Base-by-base conservation (phyloP, 2,797 vertebrate genomes). In the Prionace glauca region DNA sequence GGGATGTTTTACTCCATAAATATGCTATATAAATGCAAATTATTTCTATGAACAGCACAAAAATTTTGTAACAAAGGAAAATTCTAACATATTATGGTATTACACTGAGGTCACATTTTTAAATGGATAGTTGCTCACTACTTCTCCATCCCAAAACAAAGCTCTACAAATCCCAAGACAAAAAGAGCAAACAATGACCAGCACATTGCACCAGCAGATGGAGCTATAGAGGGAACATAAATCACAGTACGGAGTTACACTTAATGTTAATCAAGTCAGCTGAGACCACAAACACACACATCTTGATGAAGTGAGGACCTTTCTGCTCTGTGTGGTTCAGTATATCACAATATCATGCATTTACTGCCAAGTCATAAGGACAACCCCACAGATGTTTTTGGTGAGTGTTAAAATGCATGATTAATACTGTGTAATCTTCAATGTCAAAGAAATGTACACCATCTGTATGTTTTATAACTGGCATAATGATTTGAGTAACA, bases 191-290 rank as follows among this genome's bases (percentile, higher is more conserved):
- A 91, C 56, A 84, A 84, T 22, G 88, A n/a, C 12, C 56, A 91
- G 62, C 56, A 91, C 32, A 60, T n/a, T 65, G 88, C 88, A 91
- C 88, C 88, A 91, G 88, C 88, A 91, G 88, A 91, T 91, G 88
- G 88, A 62, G 88, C 88, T 91, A n/a, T n/a, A 91, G 32, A n/a
- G 88, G 88, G 26, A 91, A 32, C 18, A 16, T 14, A 32, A 20
- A 62, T 20, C 26, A 65, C 29, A n/a, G 62, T 60, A 65, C 1
- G 0, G 32, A 65, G 11, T 65, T 92, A 36, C 22, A 67, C 29
- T 67, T 18, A 67, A 67, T 20, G n/a, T 22, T 22, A 10, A 20
- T 24, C 36, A 93, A 67, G 8, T 69, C 62, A 36, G n/a, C 18
- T 93, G 65, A 69, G 36, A 93, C 41, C 2, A 12, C n/a, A 88